phyloP scores from a whole-genome alignment of 2,113 vertebrate genomes.

The mouse (Mus musculus) region DNA sequence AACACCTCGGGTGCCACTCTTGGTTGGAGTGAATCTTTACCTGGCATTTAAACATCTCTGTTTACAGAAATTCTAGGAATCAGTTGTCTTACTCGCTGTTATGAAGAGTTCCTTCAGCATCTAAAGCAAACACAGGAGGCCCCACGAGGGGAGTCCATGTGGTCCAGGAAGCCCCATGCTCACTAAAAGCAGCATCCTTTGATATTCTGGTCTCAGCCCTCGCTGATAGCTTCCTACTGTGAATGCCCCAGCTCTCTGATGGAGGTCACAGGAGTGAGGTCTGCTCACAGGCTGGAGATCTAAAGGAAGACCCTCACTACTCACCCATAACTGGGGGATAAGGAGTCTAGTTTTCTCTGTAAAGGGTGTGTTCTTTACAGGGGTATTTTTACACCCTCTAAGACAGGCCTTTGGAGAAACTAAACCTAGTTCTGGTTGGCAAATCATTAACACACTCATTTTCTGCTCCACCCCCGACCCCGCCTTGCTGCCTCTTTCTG shows the following conservation, averaged over 20 bases:
- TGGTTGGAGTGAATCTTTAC: not conserved
- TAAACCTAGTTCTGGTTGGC: not conserved
- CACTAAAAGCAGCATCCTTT: not conserved
- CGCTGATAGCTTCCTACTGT: not conserved
- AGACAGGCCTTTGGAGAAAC: not conserved
- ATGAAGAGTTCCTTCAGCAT: not conserved
- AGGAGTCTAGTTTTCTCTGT: not conserved
- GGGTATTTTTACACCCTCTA: not conserved
- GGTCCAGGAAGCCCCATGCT: not conserved
- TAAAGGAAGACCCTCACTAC: not conserved
- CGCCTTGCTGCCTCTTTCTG: not conserved
- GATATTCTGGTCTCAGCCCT: not conserved
- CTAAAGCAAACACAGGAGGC: not conserved
- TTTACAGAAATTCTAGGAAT: not conserved
- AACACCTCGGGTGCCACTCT: accelerated
- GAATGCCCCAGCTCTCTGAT: not conserved
- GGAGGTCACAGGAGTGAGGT: not conserved
- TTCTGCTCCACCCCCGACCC: not conserved
- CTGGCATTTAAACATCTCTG: not conserved
- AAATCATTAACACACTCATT: not conserved
- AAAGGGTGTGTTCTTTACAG: not conserved
- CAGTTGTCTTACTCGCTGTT: not conserved
- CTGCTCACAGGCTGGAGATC: not conserved
- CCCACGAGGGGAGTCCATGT: not conserved
- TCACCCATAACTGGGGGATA: not conserved